Percentiles rank a stretch among this genome's conserved stretches.
These are phyloP conservation scores for Gallinago stenura DNA, from an alignment of 2,797 vertebrate species.

Conservation along the genomic window DNA sequence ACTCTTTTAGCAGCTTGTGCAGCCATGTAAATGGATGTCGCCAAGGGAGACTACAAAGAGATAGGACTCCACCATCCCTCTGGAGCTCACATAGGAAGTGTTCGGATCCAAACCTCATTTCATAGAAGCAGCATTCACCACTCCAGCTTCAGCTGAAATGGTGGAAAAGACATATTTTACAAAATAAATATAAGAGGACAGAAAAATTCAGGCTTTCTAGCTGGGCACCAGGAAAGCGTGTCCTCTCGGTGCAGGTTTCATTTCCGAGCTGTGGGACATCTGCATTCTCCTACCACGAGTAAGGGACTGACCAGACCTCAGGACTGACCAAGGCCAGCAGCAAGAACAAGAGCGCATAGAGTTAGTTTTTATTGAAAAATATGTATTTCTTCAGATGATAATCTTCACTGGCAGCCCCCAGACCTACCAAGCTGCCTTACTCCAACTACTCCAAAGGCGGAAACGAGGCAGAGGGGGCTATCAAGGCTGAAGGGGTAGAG, in stretches of 20 bases:
- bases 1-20: constrained; percentile 29
- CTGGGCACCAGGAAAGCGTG: background rate
- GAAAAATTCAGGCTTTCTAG: background rate
- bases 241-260: background rate
- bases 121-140: background rate
- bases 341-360: background rate
- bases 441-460: background rate
- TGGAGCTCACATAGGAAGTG: background rate
- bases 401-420: background rate
- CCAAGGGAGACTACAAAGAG: constrained; percentile 30
- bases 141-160: background rate
- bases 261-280: background rate
- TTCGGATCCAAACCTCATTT: constrained; percentile 11
- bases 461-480: background rate
- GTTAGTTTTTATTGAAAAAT: background rate
- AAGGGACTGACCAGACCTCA: background rate
- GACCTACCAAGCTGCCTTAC: background rate
- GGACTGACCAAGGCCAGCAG: background rate
- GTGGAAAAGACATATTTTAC: background rate
- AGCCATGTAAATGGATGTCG: constrained; percentile 36
- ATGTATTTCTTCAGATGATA: background rate
- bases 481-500: background rate
- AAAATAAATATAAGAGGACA: background rate
- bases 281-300: background rate
- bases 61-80: constrained; percentile 12